A percentile compares a stretch with the other conserved stretches of the same genome.
Conservation (phyloP, 2,888 invertebrate genomes). For the Acrobasis suavella region DNA sequence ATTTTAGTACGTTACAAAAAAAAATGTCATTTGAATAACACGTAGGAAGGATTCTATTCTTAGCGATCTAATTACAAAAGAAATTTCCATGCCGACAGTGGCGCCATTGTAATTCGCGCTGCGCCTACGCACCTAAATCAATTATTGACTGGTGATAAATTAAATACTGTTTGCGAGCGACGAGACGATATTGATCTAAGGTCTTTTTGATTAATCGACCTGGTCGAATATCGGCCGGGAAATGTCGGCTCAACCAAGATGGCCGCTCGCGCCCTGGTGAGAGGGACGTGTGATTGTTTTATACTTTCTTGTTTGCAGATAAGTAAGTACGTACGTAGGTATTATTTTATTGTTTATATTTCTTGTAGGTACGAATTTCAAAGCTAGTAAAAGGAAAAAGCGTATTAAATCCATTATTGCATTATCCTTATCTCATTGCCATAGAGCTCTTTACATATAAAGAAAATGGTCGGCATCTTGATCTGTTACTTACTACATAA, state of each 20-base stretch:
- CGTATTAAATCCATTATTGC: no score
- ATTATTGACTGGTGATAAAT: slow-evolving; percentile 73
- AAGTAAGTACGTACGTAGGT: neutral
- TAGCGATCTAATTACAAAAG: slow-evolving; percentile 24
- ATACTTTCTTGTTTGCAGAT: slow-evolving; percentile 22
- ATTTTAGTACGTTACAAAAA: neutral
- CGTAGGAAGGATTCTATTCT: slow-evolving; percentile 12
- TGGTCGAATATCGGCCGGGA: slow-evolving; percentile 63
- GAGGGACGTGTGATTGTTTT: slow-evolving; percentile 51
- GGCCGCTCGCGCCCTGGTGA: slow-evolving; percentile 73
- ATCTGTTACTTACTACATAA: no score
- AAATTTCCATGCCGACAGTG: slow-evolving; percentile 48
- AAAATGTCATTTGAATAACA: slow-evolving; percentile 28
- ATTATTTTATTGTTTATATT: neutral
- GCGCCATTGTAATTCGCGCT: slow-evolving; percentile 70
- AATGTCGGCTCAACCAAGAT: slow-evolving; percentile 61
- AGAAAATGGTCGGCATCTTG: no score
- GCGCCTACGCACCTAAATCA: slow-evolving; percentile 76
- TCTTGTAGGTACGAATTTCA: no score
- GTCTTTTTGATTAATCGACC: slow-evolving; percentile 74
- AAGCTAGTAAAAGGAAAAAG: no score
- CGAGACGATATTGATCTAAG: slow-evolving; percentile 70
- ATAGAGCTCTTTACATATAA: no score
- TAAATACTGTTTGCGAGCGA: slow-evolving; percentile 74
- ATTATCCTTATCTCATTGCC: no score